Evolutionary conservation across 2,113 vertebrate species (phyloP), one percentile per base, ranked within the genome.

Genomic region (Phylloscopus trochilus): DNA sequence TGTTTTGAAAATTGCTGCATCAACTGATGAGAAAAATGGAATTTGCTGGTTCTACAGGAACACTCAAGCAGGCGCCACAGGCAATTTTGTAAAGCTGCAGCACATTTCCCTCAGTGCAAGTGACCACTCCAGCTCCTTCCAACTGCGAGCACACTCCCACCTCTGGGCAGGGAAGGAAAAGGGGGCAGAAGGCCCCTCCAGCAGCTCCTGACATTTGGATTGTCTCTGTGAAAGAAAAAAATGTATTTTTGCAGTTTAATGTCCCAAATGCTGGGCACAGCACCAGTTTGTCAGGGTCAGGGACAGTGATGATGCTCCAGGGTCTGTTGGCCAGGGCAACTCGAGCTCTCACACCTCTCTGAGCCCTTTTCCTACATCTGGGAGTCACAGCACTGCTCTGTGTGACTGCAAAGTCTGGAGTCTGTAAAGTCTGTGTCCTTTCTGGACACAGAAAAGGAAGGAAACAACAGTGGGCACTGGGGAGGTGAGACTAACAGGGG

Each of bases 1-100:
- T 75, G 97, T 97, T 98, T 83, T 51, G 73, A 80, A 96, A 96
- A 93, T 75, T 68, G 91, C 47, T 86, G 94, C 59, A 94, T 88
- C 89, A 85, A 93, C 91, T 86, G 47, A 72, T 73, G 79, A 77
- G 87, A 93, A 91, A 76, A 86, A 89, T 9, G 49, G 76, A 91
- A 93, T 87, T 74, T 91, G 58, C 93, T 90, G 84, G 96, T 96
- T 96, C 96, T 87, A 83, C 53, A 85, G 89, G 95, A 84, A 84
- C 66, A 53, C 47, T 35, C 52, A 79, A 87, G 86, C 33, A 86
- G 92, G 68, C 5, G 91, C 96, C 92, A 94, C 55, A 69, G 95
- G 95, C 95, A 60, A 15, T 63, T 78, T 55, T 91, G 51, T 53
- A 83, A 87, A 91, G 39, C 30, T 64, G 59, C 43, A 83, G 62